These are phyloP conservation scores for Tyria jacobaeae DNA, from an alignment of 2,888 invertebrate species.

Conservation along the genomic window DNA sequence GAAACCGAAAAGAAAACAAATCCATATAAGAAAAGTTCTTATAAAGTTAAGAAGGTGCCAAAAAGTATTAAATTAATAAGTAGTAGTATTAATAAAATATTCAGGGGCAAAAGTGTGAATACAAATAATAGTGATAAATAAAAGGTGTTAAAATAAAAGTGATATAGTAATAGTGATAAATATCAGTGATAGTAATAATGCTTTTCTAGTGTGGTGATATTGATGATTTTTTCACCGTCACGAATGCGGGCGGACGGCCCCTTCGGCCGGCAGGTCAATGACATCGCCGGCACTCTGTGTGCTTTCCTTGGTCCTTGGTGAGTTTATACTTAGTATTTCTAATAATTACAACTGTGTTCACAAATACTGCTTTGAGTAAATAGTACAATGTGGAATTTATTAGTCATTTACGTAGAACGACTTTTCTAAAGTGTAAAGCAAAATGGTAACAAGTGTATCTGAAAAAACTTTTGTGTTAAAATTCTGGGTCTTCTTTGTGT, in stretches of 20 bases:
- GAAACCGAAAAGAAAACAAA: constrained; percentile 1
- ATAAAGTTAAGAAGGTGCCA: background rate
- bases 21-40: constrained; percentile 4
- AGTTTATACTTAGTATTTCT: constrained; percentile 46
- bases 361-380: too few relatives aligned
- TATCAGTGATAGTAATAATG: constrained; percentile 37
- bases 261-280: constrained; percentile 81
- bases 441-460: background rate
- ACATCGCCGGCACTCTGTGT: constrained; percentile 76
- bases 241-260: constrained; percentile 77
- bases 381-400: too few relatives aligned
- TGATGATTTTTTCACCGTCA: constrained; percentile 70
- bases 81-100: too few relatives aligned
- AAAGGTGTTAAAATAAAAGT: constrained; percentile 22
- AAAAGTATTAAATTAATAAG: background rate
- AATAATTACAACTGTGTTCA: background rate
- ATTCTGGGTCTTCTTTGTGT: too few relatives aligned
- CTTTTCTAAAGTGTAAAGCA: background rate
- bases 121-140: constrained; percentile 11
- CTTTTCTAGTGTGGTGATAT: constrained; percentile 56
- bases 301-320: constrained; percentile 77
- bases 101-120: background rate
- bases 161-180: constrained; percentile 15
- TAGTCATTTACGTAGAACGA: background rate
- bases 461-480: too few relatives aligned